Percentiles rank a stretch among this genome's conserved stretches.
These are phyloP conservation scores for Chaunax sp. DNA, from an alignment of 2,797 vertebrate genomes.

Conservation along the genomic window DNA sequence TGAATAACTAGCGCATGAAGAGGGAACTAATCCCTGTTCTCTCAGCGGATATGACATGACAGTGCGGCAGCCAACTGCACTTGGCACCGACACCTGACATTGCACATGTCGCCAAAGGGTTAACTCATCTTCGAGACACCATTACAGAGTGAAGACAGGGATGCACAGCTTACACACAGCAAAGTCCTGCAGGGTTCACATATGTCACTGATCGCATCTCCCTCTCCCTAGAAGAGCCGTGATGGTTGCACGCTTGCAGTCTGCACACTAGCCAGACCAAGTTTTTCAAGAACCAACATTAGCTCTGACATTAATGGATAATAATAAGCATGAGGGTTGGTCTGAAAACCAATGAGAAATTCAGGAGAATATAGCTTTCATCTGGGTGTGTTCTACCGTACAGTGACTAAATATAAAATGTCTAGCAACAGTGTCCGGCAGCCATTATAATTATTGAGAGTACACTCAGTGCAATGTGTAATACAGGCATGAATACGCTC, in stretches of 20 bases:
- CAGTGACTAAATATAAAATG: constrained; percentile 11
- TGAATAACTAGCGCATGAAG: too few relatives aligned
- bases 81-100: constrained; percentile 18
- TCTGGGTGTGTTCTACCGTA: neutral
- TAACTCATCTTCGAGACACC: constrained; percentile 36
- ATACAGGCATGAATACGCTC: constrained; percentile 35
- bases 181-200: constrained; percentile 31
- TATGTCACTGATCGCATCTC: constrained; percentile 42
- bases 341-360: neutral
- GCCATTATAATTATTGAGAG: constrained; percentile 33
- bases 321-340: constrained; percentile 3
- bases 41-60: constrained; percentile 14
- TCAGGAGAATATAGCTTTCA: neutral
- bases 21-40: constrained; percentile 26
- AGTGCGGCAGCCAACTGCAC: constrained; percentile 20
- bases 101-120: constrained; percentile 32
- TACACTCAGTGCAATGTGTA: constrained; percentile 12
- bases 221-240: constrained; percentile 11
- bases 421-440: constrained; percentile 22
- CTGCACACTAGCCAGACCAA: neutral
- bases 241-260: constrained; percentile 17
- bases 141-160: constrained; percentile 43
- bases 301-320: constrained; percentile 8
- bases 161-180: constrained; percentile 25
- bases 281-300: constrained; percentile 7